These are phyloP conservation scores for Drosophila lacicola DNA, from an alignment of 2,888 invertebrate genomes.

Conservation along the genomic window DNA sequence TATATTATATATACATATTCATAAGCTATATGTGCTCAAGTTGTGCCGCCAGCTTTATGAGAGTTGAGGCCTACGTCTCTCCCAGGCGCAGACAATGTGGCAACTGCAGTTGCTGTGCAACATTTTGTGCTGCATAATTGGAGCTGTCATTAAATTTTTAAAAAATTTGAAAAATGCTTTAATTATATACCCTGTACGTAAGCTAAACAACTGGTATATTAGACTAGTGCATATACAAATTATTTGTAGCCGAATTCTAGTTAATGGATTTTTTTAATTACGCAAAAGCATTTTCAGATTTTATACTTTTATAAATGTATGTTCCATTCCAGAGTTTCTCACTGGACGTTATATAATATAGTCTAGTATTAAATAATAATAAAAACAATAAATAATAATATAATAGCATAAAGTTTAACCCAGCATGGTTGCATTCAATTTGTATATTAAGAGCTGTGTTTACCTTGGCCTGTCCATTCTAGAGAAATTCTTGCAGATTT, in stretches of 20 bases:
- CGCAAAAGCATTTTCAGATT: too few relatives aligned
- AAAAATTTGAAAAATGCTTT: neutral
- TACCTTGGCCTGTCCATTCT: too few relatives aligned
- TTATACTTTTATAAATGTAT: too few relatives aligned
- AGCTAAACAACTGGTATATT: neutral
- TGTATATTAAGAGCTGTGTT: too few relatives aligned
- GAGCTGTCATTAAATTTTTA: conserved; percentile 1
- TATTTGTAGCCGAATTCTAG: neutral
- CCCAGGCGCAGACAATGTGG: neutral
- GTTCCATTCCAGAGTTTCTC: too few relatives aligned
- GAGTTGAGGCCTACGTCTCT: neutral
- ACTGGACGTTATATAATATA: too few relatives aligned
- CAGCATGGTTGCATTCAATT: too few relatives aligned
- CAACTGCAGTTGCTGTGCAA: conserved; percentile 10
- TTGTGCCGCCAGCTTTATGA: neutral
- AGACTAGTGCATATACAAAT: neutral
- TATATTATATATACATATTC: neutral
- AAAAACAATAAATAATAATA: too few relatives aligned
- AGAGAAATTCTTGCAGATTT: too few relatives aligned
- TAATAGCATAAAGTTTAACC: too few relatives aligned
- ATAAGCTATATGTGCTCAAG: conserved; percentile 5
- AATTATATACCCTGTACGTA: neutral
- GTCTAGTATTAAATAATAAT: too few relatives aligned
- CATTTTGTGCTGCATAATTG: conserved; percentile 21
- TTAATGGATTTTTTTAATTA: too few relatives aligned